Evolutionary conservation across 2,797 vertebrate species (phyloP), one percentile per base, ranked within the genome.

Genomic region (Moxostoma hubbsi): DNA sequence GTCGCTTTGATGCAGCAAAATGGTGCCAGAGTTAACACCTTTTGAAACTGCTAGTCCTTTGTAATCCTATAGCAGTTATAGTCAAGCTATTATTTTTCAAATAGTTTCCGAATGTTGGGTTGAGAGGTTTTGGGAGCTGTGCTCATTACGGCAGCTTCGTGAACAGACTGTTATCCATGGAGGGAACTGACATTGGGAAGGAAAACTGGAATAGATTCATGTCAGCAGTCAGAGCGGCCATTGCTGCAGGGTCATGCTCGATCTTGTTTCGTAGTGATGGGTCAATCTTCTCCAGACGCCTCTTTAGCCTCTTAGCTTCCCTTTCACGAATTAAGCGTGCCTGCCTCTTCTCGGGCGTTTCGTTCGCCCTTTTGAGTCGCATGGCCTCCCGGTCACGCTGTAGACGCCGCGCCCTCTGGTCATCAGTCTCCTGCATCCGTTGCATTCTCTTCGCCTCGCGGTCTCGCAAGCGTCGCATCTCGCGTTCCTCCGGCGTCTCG

Each of bases 341-440:
- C 84, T 99, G 98, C 61, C 98, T 91, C 89, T 97, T 99, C 88
- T 99, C 98, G 0, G 98, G 98, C 1, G 97, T 98, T 91, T 99
- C 98, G 0, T 96, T 99, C 79, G 98, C 97, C 0, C 98, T 93
- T 84, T 99, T 99, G 68, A 96, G 72, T 0, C 98, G 93, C 98
- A 99, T 99, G 87, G 98, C 98, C 77, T 99, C 98, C 0, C 98
- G 91, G 92, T 99, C 98, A 5, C 98, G 87, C 92, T 98, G 98
- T 81, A 99, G 93, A 81, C 98, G 86, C 7, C 97, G 95, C 0
- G 97, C 93, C 24, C 97, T 90, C 92, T 99, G 98, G 62, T 99
- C 97, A 0, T 99, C 97, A 0, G 95, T 94, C 84, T 99, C 98
- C 86, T 99, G 97, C 95, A 99, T 94, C 79, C 97, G 92, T 91